Evolutionary conservation across 2,113 vertebrate species (phyloP).

Genomic region (Sterna hirundo): DNA sequence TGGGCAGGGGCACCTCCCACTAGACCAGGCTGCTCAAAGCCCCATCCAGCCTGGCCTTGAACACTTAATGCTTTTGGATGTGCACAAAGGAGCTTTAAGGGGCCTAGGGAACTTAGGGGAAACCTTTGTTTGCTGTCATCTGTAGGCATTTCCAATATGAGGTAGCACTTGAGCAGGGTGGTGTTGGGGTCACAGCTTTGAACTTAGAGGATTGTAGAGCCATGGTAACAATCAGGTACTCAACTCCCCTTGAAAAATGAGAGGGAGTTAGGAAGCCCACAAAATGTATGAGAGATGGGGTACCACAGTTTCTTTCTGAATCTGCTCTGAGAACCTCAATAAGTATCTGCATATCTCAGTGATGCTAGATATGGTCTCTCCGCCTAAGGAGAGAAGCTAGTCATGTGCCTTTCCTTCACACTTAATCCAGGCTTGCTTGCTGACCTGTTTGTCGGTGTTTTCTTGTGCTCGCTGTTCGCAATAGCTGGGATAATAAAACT

Average conservation of each 20-base stretch:
- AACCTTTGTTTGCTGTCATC: background rate
- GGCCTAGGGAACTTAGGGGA: background rate
- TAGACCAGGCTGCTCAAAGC: no score
- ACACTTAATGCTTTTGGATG: background rate
- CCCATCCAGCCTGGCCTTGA: no score
- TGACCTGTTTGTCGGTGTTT: background rate
- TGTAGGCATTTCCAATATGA: background rate
- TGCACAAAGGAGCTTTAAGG: background rate
- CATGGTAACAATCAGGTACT: background rate
- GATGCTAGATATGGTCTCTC: background rate
- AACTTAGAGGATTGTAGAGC: rapidly evolving
- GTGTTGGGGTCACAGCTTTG: background rate
- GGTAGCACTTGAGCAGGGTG: background rate
- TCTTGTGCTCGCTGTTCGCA: background rate
- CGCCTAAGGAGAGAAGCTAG: background rate
- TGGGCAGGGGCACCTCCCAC: no score
- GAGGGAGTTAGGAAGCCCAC: background rate
- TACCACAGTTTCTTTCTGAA: background rate
- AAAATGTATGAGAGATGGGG: background rate
- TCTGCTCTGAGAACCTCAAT: background rate
- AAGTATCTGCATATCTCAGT: background rate
- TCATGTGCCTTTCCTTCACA: background rate
- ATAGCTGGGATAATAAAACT: background rate
- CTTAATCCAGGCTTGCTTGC: background rate
- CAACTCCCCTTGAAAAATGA: background rate